Evolutionary conservation across 2,113 vertebrate genomes (phyloP), one percentile per base, ranked within the genome.

Genomic region (Elephantulus edwardii): DNA sequence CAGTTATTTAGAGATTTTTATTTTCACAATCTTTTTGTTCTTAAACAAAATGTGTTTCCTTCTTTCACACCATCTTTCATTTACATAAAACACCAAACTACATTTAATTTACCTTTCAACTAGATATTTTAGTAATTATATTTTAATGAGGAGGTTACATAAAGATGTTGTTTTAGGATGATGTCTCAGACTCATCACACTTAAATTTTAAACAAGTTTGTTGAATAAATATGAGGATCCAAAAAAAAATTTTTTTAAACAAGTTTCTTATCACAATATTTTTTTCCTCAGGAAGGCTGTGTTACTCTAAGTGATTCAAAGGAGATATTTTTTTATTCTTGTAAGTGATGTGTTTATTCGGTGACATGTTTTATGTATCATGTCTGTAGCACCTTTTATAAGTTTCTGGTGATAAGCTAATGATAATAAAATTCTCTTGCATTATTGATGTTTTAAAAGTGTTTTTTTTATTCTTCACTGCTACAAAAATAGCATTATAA

Each of bases 11-110:
- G 56, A 78, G 20, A 82, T 80, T 82, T 95, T 94, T 6, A 46
- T 95, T 97, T 96, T 95, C 42, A 90, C 54, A 83, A 81, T 38
- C 54, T 72, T 92, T 96, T 88, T 94, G 87, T 89, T 83, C 76
- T 95, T 22, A 28, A 94, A 94, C n/a, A n/a, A 38, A 92, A 94
- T 52, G 0, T 5, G 28, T 92, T 95, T 95, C 44, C 85, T 96
- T 96, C 92, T 97, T 93, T 94, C 83, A 92, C 89, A 95, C 46
- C 56, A n/a, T 96, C 95, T 94, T 89, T 94, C 85, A 87, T 97
- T 96, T 83, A 90, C 91, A 93, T 86, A 79, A 84, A 92, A 83
- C 92, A 93, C 97, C 86, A 92, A 96, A 93, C 90, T 72, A 13
- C 79, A 88, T 86, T 96, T 88, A 91, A 83, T 95, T 96, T 95